Percentiles rank a stretch among this genome's conserved stretches.
These are phyloP conservation scores for Zygaena filipendulae DNA, from an alignment of 2,888 invertebrate species.

Conservation along the genomic window DNA sequence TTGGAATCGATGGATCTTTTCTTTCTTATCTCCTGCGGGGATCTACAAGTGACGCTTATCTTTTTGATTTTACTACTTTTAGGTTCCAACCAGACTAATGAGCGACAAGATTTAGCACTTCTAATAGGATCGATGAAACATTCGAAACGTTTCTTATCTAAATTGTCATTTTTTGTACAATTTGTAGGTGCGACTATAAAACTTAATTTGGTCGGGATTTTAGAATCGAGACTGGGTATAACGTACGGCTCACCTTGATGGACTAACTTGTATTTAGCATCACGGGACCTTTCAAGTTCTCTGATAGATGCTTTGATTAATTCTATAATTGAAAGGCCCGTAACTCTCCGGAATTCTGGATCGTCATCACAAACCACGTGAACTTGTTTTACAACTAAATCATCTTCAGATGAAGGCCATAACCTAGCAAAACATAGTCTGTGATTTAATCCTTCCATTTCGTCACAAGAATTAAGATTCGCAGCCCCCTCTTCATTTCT, in stretches of 20 bases:
- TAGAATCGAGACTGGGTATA: constrained; percentile 34
- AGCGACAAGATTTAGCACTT: constrained; percentile 28
- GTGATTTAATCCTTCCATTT: constrained; percentile 36
- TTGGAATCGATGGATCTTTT: constrained; percentile 27
- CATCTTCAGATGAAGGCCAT: constrained; percentile 43
- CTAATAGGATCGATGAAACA: constrained; percentile 27
- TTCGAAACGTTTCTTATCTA: constrained; percentile 19
- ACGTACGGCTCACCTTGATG: constrained; percentile 37
- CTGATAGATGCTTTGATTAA: constrained; percentile 30
- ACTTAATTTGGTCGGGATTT: constrained; percentile 29
- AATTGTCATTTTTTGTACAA: constrained; percentile 33
- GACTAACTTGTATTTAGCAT: constrained; percentile 29
- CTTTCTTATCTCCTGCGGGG: constrained; percentile 15
- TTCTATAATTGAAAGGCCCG: constrained; percentile 29
- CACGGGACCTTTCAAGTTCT: constrained; percentile 28
- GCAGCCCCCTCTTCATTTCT: constrained; percentile 23
- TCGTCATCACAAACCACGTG: constrained; percentile 41
- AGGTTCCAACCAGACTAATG: constrained; percentile 31
- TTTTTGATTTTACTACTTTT: constrained; percentile 27
- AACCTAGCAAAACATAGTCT: constrained; percentile 37
- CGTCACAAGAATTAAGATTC: constrained; percentile 35
- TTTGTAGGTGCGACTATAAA: constrained; percentile 35
- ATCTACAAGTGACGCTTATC: constrained; percentile 24
- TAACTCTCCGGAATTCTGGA: constrained; percentile 27
- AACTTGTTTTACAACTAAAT: constrained; percentile 29